phyloP scores from a whole-genome alignment of 2,113 vertebrate species.

The Egretta garzetta region DNA sequence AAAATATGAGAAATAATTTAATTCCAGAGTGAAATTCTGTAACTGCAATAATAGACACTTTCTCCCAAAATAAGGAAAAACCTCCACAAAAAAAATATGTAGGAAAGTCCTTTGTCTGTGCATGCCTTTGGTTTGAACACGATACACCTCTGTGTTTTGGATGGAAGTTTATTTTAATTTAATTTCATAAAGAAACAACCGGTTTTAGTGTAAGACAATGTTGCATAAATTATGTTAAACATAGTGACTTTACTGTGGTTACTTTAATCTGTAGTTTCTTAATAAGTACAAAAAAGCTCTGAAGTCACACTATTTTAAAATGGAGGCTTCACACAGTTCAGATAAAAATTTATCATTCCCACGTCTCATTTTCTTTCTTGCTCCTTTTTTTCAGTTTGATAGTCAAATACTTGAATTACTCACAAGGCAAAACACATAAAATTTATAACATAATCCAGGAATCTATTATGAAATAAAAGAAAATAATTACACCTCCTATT shows the following conservation, averaged over 20 bases:
- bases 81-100: neutral
- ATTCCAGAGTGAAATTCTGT: neutral
- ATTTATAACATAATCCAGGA: neutral
- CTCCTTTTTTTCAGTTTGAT: neutral
- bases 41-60: neutral
- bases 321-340: neutral
- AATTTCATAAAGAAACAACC: neutral
- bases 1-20: neutral
- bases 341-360: neutral
- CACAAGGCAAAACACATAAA: neutral
- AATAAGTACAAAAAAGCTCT: neutral
- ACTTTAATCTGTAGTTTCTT: neutral
- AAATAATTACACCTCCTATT: neutral
- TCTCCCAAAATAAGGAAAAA: neutral
- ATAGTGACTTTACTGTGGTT: neutral
- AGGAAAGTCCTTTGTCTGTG: neutral
- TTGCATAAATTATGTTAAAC: neutral
- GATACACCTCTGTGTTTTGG: neutral
- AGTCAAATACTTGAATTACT: neutral
- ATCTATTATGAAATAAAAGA: neutral
- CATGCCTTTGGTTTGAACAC: neutral
- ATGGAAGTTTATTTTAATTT: neutral
- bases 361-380: neutral
- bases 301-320: neutral
- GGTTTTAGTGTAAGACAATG: fast-evolving